phyloP scores from a whole-genome alignment of 2,797 vertebrate genomes.

The Otolemur crassicaudatus region DNA sequence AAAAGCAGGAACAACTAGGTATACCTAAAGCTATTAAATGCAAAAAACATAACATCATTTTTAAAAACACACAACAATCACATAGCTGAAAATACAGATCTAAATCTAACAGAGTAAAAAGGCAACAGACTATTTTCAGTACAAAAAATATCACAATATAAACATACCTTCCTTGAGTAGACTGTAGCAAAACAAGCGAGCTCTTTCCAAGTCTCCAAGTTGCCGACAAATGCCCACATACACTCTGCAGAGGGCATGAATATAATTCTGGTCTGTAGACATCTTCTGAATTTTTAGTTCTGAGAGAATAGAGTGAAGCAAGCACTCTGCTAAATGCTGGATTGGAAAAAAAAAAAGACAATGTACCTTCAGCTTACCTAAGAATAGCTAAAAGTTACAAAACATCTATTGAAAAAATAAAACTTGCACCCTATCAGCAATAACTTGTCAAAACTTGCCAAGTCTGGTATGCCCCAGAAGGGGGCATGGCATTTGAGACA shows the following conservation, averaged over 20 bases:
- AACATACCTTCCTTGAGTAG: constrained; percentile 94
- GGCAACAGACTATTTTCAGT: background rate
- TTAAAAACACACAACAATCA: background rate
- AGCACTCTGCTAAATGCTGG: constrained; percentile 88
- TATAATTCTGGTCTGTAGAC: constrained; percentile 81
- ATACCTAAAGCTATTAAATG: background rate
- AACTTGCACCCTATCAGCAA: accelerated
- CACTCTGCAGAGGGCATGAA: constrained; percentile 94
- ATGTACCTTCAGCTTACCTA: background rate
- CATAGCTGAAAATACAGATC: background rate
- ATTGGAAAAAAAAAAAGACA: constrained; percentile 54
- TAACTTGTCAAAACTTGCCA: accelerated
- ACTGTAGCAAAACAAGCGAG: constrained; percentile 93
- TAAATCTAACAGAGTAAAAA: background rate
- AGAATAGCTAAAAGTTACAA: background rate
- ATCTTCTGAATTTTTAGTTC: constrained; percentile 91
- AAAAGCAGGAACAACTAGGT: background rate
- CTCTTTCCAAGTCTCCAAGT: constrained; percentile 91
- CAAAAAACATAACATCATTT: background rate
- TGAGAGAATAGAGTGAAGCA: constrained; percentile 90
- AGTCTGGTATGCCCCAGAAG: background rate
- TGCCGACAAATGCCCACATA: constrained; percentile 95
- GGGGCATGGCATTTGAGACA: accelerated
- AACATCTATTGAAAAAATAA: background rate
- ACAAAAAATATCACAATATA: background rate